phyloP scores from a whole-genome alignment of 2,797 vertebrate species.

The Chloroceryle inda region DNA sequence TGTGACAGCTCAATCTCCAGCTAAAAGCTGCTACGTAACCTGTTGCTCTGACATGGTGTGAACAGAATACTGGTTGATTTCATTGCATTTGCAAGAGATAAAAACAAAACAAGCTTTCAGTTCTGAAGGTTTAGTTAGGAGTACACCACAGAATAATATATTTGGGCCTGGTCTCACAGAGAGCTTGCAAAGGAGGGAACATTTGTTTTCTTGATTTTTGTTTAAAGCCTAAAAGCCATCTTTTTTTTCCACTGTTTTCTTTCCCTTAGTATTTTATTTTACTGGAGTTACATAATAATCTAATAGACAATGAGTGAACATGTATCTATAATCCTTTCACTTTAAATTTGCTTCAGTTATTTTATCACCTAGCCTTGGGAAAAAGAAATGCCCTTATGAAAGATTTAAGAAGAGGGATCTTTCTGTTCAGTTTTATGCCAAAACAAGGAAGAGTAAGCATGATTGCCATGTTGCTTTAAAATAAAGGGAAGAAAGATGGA shows the following conservation, averaged over 20 bases:
- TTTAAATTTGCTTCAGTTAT: neutral
- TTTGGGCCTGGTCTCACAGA: neutral
- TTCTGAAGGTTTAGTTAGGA: neutral
- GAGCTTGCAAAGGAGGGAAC: neutral
- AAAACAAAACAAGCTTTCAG: neutral
- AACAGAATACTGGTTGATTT: neutral
- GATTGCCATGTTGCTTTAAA: neutral
- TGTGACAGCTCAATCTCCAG: neutral
- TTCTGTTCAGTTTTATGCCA: neutral
- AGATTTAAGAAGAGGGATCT: neutral
- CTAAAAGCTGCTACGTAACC: neutral
- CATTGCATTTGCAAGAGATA: neutral
- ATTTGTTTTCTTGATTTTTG: neutral
- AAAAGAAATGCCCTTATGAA: neutral
- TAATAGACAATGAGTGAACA: neutral
- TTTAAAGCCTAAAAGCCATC: neutral
- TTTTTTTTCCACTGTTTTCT: neutral
- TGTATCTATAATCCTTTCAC: neutral
- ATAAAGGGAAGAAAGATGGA: neutral
- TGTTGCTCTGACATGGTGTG: neutral
- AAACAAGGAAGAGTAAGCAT: neutral
- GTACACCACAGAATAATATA: neutral
- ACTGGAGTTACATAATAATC: neutral
- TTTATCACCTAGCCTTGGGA: neutral
- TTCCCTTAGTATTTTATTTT: neutral